phyloP scores from a whole-genome alignment of 2,888 invertebrate genomes.

The Eumerus sabulonum region DNA sequence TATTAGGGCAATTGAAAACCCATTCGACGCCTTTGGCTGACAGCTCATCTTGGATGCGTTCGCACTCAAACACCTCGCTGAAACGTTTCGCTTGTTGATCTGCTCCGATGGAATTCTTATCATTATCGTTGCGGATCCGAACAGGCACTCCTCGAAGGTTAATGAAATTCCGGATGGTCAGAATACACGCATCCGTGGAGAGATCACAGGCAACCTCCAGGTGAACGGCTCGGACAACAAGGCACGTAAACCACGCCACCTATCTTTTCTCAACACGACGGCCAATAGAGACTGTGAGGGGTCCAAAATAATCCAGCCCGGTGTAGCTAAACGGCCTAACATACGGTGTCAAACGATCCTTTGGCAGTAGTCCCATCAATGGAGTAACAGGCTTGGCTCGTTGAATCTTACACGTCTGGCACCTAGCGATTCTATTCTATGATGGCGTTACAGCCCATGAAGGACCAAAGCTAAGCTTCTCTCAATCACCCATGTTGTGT shows the following conservation, averaged over 20 bases:
- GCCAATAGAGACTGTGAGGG: conserved; percentile 57
- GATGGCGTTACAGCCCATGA: no score
- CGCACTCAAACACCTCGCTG: conserved; percentile 22
- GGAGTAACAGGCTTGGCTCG: conserved; percentile 49
- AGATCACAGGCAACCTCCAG: conserved; percentile 54
- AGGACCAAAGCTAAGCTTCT: no score
- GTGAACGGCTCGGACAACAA: conserved; percentile 38
- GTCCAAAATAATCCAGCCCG: conserved; percentile 62
- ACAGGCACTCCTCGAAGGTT: conserved; percentile 58
- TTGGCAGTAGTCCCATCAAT: conserved; percentile 60
- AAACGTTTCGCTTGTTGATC: conserved; percentile 39
- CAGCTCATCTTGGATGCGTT: conserved; percentile 16
- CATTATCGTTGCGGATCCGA: no score
- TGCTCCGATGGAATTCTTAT: conserved; percentile 51
- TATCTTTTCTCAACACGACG: conserved; percentile 53
- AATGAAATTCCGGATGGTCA: conserved; percentile 62
- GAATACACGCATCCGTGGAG: conserved; percentile 64
- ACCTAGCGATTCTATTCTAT: no score
- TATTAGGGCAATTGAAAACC: conserved; percentile 38
- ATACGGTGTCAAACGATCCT: conserved; percentile 59
- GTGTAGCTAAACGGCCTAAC: conserved; percentile 62
- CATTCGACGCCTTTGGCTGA: conserved; percentile 35
- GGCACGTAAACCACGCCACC: conserved; percentile 48
- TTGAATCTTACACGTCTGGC: conserved; percentile 34
- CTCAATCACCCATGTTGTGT: no score